Evolutionary conservation across 2,113 vertebrate species (phyloP).

Genomic region (Potamarius usumacintae): DNA sequence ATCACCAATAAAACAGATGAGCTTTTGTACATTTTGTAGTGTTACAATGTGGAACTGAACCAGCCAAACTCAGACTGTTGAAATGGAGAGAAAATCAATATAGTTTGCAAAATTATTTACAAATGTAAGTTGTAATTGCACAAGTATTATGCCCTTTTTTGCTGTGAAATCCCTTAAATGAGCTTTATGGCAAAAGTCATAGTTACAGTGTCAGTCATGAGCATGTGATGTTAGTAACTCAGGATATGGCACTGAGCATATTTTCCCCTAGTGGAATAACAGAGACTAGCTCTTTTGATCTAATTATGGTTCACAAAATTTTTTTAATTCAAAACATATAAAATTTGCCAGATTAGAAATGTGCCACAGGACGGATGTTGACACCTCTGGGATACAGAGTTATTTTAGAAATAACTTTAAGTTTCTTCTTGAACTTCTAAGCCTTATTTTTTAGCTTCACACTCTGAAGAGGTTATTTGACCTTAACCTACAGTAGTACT

Average conservation of each 20-base stretch:
- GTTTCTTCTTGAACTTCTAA: not conserved
- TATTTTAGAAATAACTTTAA: not conserved
- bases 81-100: not conserved
- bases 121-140: not conserved
- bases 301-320: not conserved
- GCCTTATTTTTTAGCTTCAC: not conserved
- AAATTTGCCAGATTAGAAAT: not conserved
- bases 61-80: not conserved
- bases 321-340: not conserved
- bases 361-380: not conserved
- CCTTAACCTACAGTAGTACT: not conserved
- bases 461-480: not conserved
- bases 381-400: not conserved
- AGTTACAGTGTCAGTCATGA: not conserved
- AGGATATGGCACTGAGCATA: not conserved
- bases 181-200: no score
- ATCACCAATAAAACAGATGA: not conserved
- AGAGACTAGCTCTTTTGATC: not conserved
- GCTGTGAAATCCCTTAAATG: no score
- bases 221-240: not conserved
- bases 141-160: no score
- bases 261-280: not conserved
- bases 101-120: not conserved
- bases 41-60: not conserved
- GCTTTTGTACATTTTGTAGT: not conserved